Conservation (phyloP, 2,113 vertebrate species). For the Colistium nudipinnis region DNA sequence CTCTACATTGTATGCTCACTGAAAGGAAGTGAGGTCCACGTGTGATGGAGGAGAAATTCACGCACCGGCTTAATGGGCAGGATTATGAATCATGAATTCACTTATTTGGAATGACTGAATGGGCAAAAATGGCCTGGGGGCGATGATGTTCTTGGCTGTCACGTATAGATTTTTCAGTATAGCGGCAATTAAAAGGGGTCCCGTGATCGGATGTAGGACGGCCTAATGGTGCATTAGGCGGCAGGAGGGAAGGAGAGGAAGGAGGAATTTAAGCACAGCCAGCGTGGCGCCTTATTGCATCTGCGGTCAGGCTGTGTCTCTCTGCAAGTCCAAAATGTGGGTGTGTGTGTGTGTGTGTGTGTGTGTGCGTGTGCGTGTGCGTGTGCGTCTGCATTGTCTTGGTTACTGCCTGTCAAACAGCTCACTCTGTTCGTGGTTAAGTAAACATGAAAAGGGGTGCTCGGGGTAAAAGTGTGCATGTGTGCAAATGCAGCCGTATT, state of each 20-base stretch:
- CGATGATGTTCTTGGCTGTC: constrained; percentile 23
- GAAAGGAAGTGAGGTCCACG: constrained; percentile 44
- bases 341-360: constrained; percentile 14
- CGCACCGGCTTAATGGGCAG: constrained; percentile 52
- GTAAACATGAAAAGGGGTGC: constrained; percentile 2
- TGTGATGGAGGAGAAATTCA: constrained; percentile 11
- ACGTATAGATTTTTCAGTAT: constrained; percentile 43
- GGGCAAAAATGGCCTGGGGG: constrained; percentile 29
- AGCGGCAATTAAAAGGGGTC: constrained; percentile 10
- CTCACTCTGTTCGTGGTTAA: constrained; percentile 9
- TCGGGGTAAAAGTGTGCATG: constrained; percentile 2
- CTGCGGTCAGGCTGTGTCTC: constrained; percentile 64
- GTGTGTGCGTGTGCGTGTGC: constrained; percentile 4
- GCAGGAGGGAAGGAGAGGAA: not conserved
- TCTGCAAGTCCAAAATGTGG: constrained; percentile 10
- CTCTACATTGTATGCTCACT: constrained; percentile 40
- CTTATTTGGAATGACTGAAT: constrained; percentile 32
- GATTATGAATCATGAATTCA: constrained; percentile 37
- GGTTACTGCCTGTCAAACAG: constrained; percentile 39
- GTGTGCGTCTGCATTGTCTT: constrained; percentile 35
- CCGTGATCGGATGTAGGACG: not conserved
- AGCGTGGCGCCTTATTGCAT: constrained; percentile 52
- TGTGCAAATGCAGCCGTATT: not conserved
- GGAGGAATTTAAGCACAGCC: constrained; percentile 36
- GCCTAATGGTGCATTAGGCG: constrained; percentile 4